Conservation (phyloP, 2,888 invertebrate species). For the Acrobasis repandana region DNA sequence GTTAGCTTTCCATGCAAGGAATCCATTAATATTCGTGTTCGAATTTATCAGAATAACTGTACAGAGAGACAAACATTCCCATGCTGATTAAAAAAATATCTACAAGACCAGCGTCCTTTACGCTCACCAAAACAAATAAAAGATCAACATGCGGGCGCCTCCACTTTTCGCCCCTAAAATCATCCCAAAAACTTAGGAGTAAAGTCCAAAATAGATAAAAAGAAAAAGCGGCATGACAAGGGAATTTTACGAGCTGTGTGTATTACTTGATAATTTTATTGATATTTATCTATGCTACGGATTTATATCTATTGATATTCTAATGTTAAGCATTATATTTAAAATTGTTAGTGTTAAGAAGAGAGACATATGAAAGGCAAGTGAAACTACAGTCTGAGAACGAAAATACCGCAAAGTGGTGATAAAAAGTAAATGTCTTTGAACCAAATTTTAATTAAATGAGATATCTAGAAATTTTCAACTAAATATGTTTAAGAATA, state of each 20-base stretch:
- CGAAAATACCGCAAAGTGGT: slow-evolving; percentile 42
- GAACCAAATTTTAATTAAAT: slow-evolving; percentile 45
- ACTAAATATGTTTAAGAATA: no score
- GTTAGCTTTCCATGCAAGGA: slow-evolving; percentile 41
- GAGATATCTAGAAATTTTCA: slow-evolving; percentile 17
- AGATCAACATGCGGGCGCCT: slow-evolving; percentile 47
- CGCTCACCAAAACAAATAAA: slow-evolving; percentile 36
- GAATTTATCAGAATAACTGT: slow-evolving; percentile 31
- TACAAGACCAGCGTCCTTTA: slow-evolving; percentile 43
- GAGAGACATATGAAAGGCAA: slow-evolving; percentile 21
- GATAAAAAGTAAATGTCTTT: slow-evolving; percentile 43
- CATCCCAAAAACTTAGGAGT: slow-evolving; percentile 29
- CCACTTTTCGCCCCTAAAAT: slow-evolving; percentile 25
- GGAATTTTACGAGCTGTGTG: background rate
- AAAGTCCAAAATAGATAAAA: slow-evolving; percentile 31
- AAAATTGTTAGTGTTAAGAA: background rate
- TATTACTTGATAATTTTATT: background rate
- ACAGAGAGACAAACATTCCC: slow-evolving; percentile 34
- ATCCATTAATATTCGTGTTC: slow-evolving; percentile 38
- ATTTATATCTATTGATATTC: background rate
- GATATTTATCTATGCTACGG: background rate
- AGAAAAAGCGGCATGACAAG: background rate
- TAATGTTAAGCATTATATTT: background rate
- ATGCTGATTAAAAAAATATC: slow-evolving; percentile 35
- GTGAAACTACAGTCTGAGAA: slow-evolving; percentile 9